Evolutionary conservation across 2,113 vertebrate species (phyloP).

Genomic region (Platysternon megacephalum): DNA sequence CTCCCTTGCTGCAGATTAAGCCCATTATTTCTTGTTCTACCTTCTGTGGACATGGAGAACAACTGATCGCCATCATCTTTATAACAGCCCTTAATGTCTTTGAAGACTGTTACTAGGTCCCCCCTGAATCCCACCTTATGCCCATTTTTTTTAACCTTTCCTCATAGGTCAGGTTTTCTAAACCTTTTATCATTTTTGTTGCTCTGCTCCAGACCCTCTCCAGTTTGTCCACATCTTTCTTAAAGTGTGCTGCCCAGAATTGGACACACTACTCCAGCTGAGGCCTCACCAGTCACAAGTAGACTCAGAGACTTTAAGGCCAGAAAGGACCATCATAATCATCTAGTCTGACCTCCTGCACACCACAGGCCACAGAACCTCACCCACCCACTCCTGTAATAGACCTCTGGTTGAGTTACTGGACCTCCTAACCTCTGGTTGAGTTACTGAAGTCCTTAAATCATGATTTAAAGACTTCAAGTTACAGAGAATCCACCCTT

Average conservation of each 20-base stretch:
- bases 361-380: neutral
- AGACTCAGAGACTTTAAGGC: neutral
- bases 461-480: neutral
- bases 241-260: neutral
- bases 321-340: neutral
- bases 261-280: no score
- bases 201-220: neutral
- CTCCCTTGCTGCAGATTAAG: neutral
- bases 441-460: neutral
- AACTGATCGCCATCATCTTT: neutral
- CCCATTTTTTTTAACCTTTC: neutral
- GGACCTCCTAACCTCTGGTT: no score
- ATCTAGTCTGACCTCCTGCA: neutral
- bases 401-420: neutral
- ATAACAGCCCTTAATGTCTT: neutral
- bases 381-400: neutral
- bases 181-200: neutral
- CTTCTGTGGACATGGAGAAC: neutral
- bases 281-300: neutral
- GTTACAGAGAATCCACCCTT: neutral
- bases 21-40: neutral
- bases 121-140: neutral
- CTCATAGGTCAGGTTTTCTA: neutral
- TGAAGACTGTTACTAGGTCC: neutral
- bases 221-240: neutral